A percentile compares a stretch with the other conserved stretches of the same genome.
Conservation (phyloP, 2,113 vertebrate genomes). For the Trogon melanurus region DNA sequence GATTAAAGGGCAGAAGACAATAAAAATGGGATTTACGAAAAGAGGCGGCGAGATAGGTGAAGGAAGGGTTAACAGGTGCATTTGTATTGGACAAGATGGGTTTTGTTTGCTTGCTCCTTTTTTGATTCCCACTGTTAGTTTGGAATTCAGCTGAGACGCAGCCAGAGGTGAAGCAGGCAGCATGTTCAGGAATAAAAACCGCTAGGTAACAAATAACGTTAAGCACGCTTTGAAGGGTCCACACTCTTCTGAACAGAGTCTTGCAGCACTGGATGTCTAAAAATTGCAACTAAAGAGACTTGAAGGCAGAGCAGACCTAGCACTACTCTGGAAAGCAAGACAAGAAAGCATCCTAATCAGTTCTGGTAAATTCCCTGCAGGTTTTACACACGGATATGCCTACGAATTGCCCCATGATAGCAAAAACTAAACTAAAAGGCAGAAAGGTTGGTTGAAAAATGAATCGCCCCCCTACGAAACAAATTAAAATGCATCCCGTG, state of each 20-base stretch:
- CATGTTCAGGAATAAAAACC: neutral
- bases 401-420: neutral
- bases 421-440: neutral
- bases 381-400: neutral
- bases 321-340: neutral
- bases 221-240: neutral
- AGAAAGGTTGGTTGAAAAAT: neutral
- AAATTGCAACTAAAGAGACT: neutral
- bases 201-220: neutral
- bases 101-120: neutral
- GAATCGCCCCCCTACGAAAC: neutral
- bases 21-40: neutral
- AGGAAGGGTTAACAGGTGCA: neutral
- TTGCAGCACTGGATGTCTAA: neutral
- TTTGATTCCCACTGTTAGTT: neutral
- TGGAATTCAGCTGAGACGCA: neutral
- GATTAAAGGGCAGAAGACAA: neutral
- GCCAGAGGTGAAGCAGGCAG: neutral
- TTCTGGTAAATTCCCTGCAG: neutral
- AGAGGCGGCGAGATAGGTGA: neutral
- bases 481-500: neutral
- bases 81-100: neutral
- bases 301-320: neutral
- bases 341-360: neutral
- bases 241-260: neutral